Base-by-base conservation (phyloP, 2,113 vertebrate species). In the Chaenocephalus aceratus region DNA sequence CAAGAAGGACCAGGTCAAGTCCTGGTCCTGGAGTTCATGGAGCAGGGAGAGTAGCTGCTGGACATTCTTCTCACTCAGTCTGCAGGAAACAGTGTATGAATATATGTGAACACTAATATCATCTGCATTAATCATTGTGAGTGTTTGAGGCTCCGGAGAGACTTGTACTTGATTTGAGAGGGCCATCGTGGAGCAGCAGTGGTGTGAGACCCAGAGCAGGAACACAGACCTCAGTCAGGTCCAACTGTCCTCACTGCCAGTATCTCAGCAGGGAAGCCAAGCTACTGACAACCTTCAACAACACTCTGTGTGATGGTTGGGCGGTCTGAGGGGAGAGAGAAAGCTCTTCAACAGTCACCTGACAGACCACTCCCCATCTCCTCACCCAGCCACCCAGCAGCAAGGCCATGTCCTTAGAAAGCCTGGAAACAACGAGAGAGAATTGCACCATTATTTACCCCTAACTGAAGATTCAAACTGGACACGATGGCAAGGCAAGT, bases 201-300 rank as follows among this genome's bases (percentile, higher is more conserved):
- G 77, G 9, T 23, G 65, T 21, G 0, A 87, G 73, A 80, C 18
- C 12, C 85, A 41, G 77, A 83, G 53, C 76, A 64, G 80, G 52
- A 53, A 76, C n/a, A 9, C 68, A 54, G 63, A 0, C 15, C 72
- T 83, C 76, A 49, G 76, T 86, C 26, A 76, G 77, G 85, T 83
- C 67, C 0, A 86, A 51, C n/a, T 2, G 4, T 52, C 0, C 8
- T 13, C 77, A 63, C 13, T 15, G 8, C 77, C 85, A 87, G 85
- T 46, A 5, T 77, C 85, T 77, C 52, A 83, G 77, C 72, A 87
- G 72, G 5, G 68, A 83, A 0, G 57, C 16, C 72, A 83, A 53
- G 77, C 72, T 34, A 46, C 80, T 80, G 67, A 76, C 53, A 6
- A 60, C 72, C 68, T 30, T 80, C 26, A 26, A 26, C 58, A 69